Evolutionary conservation across 2,797 vertebrate species (phyloP).

Genomic region (Fratercula arctica): DNA sequence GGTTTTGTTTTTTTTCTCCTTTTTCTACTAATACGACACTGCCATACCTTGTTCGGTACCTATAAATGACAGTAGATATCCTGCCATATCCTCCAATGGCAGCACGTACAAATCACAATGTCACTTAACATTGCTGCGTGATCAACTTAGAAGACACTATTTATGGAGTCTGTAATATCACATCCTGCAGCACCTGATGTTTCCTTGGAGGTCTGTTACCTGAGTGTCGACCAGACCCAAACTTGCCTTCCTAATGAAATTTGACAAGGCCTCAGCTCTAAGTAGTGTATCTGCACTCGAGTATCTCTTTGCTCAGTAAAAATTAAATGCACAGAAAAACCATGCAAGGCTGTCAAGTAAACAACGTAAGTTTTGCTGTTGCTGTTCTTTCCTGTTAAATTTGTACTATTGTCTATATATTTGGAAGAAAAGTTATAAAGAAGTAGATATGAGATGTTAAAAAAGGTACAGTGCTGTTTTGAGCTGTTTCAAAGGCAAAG

Average conservation of each 20-base stretch:
- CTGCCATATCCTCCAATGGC: neutral
- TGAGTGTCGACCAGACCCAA: neutral
- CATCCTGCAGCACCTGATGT: neutral
- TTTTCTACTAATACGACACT: neutral
- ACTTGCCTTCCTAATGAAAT: neutral
- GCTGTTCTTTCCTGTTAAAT: neutral
- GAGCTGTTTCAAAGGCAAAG: constrained; percentile 61
- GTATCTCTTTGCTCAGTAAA: neutral
- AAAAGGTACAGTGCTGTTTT: neutral
- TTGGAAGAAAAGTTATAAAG: neutral
- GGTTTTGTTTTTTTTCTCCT: neutral
- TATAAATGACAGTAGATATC: neutral
- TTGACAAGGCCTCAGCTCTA: neutral
- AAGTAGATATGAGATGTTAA: neutral
- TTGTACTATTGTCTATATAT: neutral
- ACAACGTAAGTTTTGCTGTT: neutral
- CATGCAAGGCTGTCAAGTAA: neutral
- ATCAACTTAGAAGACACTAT: neutral
- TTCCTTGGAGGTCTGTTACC: neutral
- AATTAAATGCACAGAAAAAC: neutral
- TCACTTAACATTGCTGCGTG: neutral
- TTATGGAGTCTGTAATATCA: neutral
- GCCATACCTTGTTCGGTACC: neutral
- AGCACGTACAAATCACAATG: neutral
- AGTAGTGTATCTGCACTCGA: neutral